These are phyloP conservation scores for Sebastes iracundus DNA, from an alignment of 2,797 vertebrate species.

Conservation along the genomic window DNA sequence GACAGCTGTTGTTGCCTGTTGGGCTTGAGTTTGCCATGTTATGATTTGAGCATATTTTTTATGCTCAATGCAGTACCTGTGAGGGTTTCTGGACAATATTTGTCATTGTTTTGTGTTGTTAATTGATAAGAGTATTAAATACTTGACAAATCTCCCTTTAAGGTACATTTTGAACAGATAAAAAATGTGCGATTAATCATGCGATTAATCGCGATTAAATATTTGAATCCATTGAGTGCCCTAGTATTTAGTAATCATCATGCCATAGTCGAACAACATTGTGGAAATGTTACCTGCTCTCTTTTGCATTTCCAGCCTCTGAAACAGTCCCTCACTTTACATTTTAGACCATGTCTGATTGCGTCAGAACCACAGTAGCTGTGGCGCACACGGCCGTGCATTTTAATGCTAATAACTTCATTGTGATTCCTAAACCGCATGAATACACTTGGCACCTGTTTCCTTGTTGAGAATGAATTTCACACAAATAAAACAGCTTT, in stretches of 20 bases:
- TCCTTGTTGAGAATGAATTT: constrained; percentile 40
- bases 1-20: too few species aligned
- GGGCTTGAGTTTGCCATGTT: rapidly evolving
- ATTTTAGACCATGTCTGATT: constrained; percentile 17
- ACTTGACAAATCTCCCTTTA: too few species aligned
- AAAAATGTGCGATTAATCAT: too few species aligned
- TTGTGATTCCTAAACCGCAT: constrained; percentile 53
- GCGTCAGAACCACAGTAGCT: constrained; percentile 33
- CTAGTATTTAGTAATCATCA: not conserved
- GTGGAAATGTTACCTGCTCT: not conserved
- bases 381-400: constrained; percentile 37
- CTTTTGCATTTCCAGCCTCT: not conserved
- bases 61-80: too few species aligned
- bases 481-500: constrained; percentile 27
- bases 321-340: not conserved
- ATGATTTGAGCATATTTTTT: too few species aligned
- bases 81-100: too few species aligned
- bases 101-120: too few species aligned
- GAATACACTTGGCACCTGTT: constrained; percentile 55
- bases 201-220: too few species aligned
- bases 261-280: not conserved
- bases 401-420: constrained; percentile 73
- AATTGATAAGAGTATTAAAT: too few species aligned
- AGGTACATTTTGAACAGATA: too few species aligned
- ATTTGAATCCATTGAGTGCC: too few species aligned